Evolutionary conservation across 2,888 invertebrate species (phyloP).

Genomic region (Ennomos fuscantarius): DNA sequence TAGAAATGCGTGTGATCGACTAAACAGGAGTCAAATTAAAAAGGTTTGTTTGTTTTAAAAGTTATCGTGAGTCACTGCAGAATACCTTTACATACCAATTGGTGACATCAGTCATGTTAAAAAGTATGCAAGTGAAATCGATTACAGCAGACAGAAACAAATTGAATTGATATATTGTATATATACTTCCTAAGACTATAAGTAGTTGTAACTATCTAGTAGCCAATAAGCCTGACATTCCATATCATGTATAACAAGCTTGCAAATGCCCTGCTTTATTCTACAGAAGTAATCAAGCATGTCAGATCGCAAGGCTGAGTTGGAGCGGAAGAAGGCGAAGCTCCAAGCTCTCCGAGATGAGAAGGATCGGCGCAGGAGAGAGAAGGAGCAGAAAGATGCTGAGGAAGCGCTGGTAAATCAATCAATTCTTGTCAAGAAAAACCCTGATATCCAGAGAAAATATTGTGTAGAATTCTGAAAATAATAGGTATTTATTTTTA

Average conservation of each 20-base stretch:
- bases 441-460: too few relatives aligned
- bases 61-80: conserved; percentile 34
- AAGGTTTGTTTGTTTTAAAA: conserved; percentile 28
- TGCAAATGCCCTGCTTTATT: not conserved
- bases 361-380: conserved; percentile 93
- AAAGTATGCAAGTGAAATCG: too few relatives aligned
- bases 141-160: too few relatives aligned
- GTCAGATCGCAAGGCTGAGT: conserved; percentile 96
- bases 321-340: conserved; percentile 96
- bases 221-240: too few relatives aligned
- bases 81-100: conserved; percentile 1
- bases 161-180: too few relatives aligned
- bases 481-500: too few relatives aligned
- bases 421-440: not conserved
- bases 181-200: too few relatives aligned
- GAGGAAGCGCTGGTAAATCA: conserved; percentile 86
- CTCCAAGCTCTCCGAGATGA: conserved; percentile 95
- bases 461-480: too few relatives aligned
- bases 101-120: too few relatives aligned
- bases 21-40: conserved; percentile 31
- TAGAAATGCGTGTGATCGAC: conserved; percentile 48
- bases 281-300: conserved; percentile 78
- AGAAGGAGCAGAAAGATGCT: conserved; percentile 95
- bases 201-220: too few relatives aligned
- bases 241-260: too few relatives aligned